Base-by-base conservation (phyloP, 2,888 invertebrate species). In the Panzeria rudis region DNA sequence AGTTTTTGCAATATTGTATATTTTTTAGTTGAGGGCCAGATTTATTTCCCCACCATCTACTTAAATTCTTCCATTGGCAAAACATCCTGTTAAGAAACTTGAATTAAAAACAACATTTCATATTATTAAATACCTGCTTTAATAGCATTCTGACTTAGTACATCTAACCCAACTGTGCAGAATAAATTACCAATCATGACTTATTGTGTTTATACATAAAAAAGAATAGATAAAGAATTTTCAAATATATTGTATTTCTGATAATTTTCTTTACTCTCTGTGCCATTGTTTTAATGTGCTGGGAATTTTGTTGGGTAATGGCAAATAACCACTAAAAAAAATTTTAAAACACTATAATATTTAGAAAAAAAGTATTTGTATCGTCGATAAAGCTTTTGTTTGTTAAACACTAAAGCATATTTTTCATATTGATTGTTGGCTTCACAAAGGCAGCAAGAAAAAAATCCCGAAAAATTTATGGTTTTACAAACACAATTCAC, bases 391-490 rank as follows among this genome's bases (percentile, higher is more conserved):
- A 3, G 9, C 29, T 75, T 7, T 38, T 50, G 59, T 38, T 59
- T 59, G 66, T 5, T 15, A 20, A 59, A 32, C 20, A 29, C 38
- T 66, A 17, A 59, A 23, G 50, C 13, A 56, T 66, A 54, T 44
- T 75, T 69, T 69, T 64, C 41, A 75, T 84, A 79, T 75, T 59
- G 62, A 79, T 75, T 76, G 59, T 72, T 76, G 56, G 11, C 61
- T 20, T 64, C 54, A 44, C 35, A 73, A 50, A 11, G 17, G n/a
- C 23, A 64, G 11, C 25, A 50, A n/a, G n/a, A 20, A 44, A 61
- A 29, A 32, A 61, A 44, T 17, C 59, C 3, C 25, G 38, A 71
- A 73, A 25, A 61, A 68, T 29, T 56, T 38, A 52, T 68, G 35
- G 25, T 35, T 50, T 66, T 44, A 35, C 20, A 11, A 29, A 62